Conservation (phyloP, 2,888 invertebrate species). For the Dioctria linearis region DNA sequence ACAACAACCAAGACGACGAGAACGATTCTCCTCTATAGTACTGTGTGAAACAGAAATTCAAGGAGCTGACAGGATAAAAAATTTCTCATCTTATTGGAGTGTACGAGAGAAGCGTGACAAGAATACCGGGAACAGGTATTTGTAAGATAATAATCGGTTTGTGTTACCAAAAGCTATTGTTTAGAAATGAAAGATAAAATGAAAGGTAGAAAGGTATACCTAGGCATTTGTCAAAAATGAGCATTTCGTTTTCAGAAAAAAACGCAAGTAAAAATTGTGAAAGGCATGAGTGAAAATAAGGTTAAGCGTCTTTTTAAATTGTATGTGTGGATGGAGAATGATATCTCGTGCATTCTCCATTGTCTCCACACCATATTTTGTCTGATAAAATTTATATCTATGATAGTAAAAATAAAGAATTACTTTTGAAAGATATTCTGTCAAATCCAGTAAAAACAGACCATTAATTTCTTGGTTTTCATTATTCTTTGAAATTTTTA, state of each 20-base stretch:
- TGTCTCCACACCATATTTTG: background rate
- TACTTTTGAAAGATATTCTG: constrained; percentile 21
- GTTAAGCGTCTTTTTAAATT: constrained; percentile 1
- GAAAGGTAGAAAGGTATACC: constrained; percentile 25
- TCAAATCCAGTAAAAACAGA: constrained; percentile 10
- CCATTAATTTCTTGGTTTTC: background rate
- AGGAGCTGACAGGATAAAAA: constrained; percentile 50
- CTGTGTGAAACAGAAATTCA: background rate
- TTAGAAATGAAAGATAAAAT: constrained; percentile 41
- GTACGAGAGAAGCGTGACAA: constrained; percentile 39
- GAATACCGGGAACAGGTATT: constrained; percentile 24
- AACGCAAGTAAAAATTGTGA: background rate
- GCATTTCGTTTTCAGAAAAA: background rate
- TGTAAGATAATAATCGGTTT: constrained; percentile 52
- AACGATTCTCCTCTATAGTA: too few species aligned
- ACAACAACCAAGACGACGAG: too few species aligned
- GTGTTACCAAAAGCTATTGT: constrained; percentile 52
- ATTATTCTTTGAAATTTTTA: too few species aligned
- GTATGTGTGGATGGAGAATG: background rate
- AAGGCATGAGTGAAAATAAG: constrained; percentile 1
- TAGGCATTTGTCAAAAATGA: constrained; percentile 38
- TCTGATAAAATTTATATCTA: constrained; percentile 30
- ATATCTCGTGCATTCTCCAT: constrained; percentile 8
- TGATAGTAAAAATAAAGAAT: constrained; percentile 32
- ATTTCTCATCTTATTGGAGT: constrained; percentile 46